Conservation (phyloP, 2,797 vertebrate species). For the Acanthurus leucopareius region DNA sequence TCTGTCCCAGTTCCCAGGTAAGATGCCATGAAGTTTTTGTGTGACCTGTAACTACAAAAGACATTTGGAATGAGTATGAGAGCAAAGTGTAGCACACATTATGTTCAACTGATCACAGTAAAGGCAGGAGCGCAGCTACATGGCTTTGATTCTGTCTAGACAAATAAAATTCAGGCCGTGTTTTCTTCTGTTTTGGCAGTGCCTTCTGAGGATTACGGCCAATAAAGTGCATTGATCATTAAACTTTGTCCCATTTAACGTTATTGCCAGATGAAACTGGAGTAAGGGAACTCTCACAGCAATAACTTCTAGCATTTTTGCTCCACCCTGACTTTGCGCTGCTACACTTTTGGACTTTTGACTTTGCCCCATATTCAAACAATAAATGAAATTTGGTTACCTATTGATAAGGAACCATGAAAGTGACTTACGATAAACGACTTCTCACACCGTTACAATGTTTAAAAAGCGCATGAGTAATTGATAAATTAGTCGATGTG, state of each 20-base stretch:
- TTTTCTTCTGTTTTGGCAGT: slow-evolving; percentile 19
- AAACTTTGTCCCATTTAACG: neutral
- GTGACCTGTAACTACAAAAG: slow-evolving; percentile 83
- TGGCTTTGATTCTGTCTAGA: neutral
- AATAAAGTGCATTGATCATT: neutral
- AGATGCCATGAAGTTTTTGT: slow-evolving; percentile 83
- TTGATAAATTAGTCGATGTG: neutral
- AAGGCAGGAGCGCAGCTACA: neutral
- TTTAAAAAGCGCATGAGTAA: slow-evolving; percentile 23
- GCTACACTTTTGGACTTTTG: slow-evolving; percentile 35
- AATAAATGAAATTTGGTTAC: slow-evolving; percentile 26
- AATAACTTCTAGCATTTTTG: slow-evolving; percentile 15
- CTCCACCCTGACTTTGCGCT: neutral
- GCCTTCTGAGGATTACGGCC: neutral
- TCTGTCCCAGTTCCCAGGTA: slow-evolving; percentile 80
- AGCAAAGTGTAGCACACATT: neutral
- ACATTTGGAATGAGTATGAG: slow-evolving; percentile 42
- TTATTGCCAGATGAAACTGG: neutral
- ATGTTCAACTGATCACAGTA: slow-evolving; percentile 29
- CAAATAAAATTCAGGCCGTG: slow-evolving; percentile 11
- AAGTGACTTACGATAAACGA: neutral
- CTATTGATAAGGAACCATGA: slow-evolving; percentile 48
- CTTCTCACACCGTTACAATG: neutral
- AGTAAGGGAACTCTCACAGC: slow-evolving; percentile 11
- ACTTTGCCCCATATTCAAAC: slow-evolving; percentile 52